These are phyloP conservation scores for Chascanopsetta lugubris DNA, from an alignment of 2,113 vertebrate genomes.

Conservation along the genomic window DNA sequence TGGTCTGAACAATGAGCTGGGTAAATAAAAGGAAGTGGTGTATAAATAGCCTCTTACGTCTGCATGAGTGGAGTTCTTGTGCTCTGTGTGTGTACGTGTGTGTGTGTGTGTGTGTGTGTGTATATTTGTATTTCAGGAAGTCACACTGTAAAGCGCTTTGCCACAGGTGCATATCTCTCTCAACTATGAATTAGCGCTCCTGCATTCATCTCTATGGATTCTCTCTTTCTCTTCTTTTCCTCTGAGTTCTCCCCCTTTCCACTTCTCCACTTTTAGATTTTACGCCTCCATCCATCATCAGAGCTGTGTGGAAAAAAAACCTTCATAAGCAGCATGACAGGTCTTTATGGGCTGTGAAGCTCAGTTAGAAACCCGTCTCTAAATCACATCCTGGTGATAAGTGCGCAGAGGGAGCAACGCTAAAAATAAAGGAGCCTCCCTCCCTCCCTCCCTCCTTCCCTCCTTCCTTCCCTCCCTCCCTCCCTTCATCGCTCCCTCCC, in stretches of 20 bases:
- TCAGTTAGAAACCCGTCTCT: conserved; percentile 37
- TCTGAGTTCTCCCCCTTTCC: not conserved
- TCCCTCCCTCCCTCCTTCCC: conserved; percentile 39
- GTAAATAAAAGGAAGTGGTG: conserved; percentile 87
- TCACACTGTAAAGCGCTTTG: conserved; percentile 34
- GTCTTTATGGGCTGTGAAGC: conserved; percentile 37
- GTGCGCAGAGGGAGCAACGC: conserved; percentile 34
- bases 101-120: conserved; percentile 19
- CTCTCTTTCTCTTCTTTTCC: not conserved
- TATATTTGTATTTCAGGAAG: conserved; percentile 56
- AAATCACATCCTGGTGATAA: conserved; percentile 62
- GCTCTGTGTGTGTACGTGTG: conserved; percentile 19
- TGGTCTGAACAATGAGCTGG: conserved; percentile 84
- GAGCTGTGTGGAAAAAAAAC: not conserved
- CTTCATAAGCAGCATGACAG: not conserved
- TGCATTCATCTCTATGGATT: not conserved
- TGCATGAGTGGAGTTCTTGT: conserved; percentile 61
- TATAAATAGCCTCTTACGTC: conserved; percentile 79
- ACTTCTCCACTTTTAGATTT: not conserved
- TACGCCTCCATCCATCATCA: not conserved
- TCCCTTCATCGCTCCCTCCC: conserved; percentile 21
- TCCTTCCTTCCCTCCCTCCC: conserved; percentile 33
- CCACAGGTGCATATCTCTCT: conserved; percentile 55
- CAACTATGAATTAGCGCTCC: not conserved
- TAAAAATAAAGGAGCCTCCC: conserved; percentile 63